These are phyloP conservation scores for Parus major DNA, from an alignment of 2,113 vertebrate species.

Conservation along the genomic window DNA sequence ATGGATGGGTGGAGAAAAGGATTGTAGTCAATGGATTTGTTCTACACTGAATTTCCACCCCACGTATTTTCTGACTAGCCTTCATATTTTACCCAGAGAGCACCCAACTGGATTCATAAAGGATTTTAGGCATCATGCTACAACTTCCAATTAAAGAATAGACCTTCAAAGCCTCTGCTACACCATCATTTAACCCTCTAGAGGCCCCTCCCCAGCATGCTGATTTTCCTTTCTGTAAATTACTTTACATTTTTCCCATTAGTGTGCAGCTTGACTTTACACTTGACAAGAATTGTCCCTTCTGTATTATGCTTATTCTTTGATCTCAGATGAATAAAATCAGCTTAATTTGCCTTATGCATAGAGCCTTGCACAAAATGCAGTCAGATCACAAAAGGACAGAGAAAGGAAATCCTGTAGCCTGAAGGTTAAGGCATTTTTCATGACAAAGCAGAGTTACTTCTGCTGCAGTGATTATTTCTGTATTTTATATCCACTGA, in stretches of 20 bases:
- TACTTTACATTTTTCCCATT: not conserved
- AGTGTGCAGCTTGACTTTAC: not conserved
- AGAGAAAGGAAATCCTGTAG: not conserved
- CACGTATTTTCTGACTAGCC: not conserved
- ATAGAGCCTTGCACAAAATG: not conserved
- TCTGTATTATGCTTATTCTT: not conserved
- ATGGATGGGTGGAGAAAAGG: not conserved
- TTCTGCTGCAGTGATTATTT: constrained; percentile 3
- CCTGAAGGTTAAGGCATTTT: not conserved
- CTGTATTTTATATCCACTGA: not conserved
- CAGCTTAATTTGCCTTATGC: not conserved
- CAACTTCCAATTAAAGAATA: not conserved
- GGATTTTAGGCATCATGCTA: not conserved
- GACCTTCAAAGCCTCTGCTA: not conserved
- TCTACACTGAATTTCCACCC: not conserved
- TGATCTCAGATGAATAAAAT: constrained; percentile 5
- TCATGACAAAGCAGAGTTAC: not conserved
- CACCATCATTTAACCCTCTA: not conserved
- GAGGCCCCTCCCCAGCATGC: not conserved
- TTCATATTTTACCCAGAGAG: not conserved
- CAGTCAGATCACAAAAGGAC: not conserved
- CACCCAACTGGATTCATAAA: not conserved
- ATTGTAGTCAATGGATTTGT: not conserved
- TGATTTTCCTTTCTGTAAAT: not conserved
- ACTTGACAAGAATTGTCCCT: not conserved